Conservation (phyloP, 2,888 invertebrate genomes). For the Erebia aethiops region DNA sequence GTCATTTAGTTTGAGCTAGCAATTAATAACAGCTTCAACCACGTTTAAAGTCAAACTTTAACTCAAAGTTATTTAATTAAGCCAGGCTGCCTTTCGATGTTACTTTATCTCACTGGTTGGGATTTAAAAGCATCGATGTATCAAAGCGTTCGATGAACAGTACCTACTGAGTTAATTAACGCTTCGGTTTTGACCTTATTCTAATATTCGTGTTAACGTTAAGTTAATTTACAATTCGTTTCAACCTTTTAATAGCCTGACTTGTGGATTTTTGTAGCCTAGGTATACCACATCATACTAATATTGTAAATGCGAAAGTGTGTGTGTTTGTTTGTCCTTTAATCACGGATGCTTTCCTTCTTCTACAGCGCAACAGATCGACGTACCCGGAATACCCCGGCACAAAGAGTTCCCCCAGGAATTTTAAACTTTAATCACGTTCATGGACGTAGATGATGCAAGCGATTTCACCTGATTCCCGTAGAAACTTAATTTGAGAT, state of each 20-base stretch:
- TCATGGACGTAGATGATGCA: too few species aligned
- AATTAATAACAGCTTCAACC: conserved; percentile 28
- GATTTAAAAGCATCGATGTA: neutral
- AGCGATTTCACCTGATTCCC: too few species aligned
- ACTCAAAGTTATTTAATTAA: conserved; percentile 47
- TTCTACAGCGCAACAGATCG: too few species aligned
- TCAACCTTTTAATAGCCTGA: neutral
- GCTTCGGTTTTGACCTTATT: conserved; percentile 11
- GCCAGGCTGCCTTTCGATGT: conserved; percentile 36
- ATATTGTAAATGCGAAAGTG: too few species aligned
- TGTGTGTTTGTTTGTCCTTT: too few species aligned
- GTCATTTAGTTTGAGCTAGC: conserved; percentile 27
- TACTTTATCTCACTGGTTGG: conserved; percentile 18
- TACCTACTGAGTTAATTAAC: conserved; percentile 21
- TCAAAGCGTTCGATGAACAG: conserved; percentile 1
- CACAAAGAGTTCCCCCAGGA: too few species aligned
- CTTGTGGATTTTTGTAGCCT: neutral
- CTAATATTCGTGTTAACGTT: conserved; percentile 7
- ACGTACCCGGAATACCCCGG: too few species aligned
- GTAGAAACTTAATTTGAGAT: too few species aligned
- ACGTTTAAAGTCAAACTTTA: conserved; percentile 44
- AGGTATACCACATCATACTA: neutral
- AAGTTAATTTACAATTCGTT: conserved; percentile 3
- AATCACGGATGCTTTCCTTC: too few species aligned
- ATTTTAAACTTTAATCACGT: too few species aligned